phyloP scores from a whole-genome alignment of 2,888 invertebrate species.

The Idaea dimidiata region DNA sequence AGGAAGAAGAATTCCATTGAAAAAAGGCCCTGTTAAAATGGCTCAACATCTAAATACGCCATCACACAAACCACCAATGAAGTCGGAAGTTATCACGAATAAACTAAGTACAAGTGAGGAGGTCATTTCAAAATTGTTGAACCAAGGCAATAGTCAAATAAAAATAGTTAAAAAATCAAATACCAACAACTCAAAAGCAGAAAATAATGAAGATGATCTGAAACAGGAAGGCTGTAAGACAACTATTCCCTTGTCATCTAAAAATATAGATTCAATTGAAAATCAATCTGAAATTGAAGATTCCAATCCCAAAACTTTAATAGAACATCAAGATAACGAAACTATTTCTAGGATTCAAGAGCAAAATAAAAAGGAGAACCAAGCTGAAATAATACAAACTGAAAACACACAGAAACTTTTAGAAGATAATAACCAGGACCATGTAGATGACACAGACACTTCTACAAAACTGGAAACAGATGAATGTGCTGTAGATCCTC shows the following conservation, averaged over 20 bases:
- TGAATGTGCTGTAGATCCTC: not conserved
- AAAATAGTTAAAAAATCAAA: constrained; percentile 61
- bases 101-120: constrained; percentile 49
- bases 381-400: not conserved
- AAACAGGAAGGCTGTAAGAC: not conserved
- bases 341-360: not conserved
- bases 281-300: not conserved
- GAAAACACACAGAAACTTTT: not conserved
- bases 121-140: constrained; percentile 62
- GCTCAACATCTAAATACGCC: constrained; percentile 15
- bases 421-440: not conserved
- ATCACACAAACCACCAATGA: constrained; percentile 3
- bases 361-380: not conserved
- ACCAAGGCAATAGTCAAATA: constrained; percentile 66
- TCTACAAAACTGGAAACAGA: not conserved
- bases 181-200: not conserved
- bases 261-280: constrained; percentile 1
- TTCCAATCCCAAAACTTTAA: not conserved
- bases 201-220: not conserved
- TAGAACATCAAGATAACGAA: not conserved
- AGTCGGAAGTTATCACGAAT: constrained; percentile 19
- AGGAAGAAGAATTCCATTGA: constrained; percentile 14
- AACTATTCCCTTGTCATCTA: not conserved
- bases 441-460: not conserved
- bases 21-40: constrained; percentile 8